phyloP scores from a whole-genome alignment of 2,113 vertebrate genomes.

The Telmatochromis bifrenatus region DNA sequence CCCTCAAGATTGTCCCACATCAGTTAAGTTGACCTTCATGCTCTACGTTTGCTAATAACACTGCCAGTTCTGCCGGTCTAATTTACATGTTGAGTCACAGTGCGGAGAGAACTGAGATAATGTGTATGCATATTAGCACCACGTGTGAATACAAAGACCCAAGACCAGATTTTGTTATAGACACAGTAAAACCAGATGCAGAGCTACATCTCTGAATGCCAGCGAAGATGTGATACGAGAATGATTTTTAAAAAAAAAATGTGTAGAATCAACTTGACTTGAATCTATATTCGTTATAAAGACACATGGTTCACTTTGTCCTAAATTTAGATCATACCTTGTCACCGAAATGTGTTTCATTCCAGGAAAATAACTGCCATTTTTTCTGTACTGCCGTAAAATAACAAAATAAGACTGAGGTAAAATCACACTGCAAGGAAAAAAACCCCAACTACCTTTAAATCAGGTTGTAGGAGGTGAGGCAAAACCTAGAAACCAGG shows the following conservation, averaged over 20 bases:
- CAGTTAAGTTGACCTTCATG: neutral
- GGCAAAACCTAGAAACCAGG: conserved; percentile 37
- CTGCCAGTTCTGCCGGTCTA: neutral
- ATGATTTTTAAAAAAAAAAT: neutral
- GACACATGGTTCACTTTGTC: neutral
- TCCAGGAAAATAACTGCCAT: neutral
- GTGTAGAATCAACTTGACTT: neutral
- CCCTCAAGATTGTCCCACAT: neutral
- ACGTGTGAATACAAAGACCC: neutral
- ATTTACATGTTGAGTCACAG: neutral
- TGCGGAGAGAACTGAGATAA: neutral
- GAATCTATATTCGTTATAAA: neutral
- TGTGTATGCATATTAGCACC: neutral
- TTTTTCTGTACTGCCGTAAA: neutral
- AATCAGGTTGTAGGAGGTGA: conserved; percentile 15
- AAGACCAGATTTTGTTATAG: neutral
- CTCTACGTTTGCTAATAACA: neutral
- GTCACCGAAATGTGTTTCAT: neutral
- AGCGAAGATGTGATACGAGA: neutral
- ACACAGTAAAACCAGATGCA: neutral
- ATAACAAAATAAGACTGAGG: neutral
- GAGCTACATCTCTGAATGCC: neutral
- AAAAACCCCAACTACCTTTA: neutral
- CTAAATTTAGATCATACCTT: neutral
- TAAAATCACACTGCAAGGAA: neutral